These are phyloP conservation scores for Tetrao urogallus DNA, from an alignment of 2,113 vertebrate species.

Conservation along the genomic window DNA sequence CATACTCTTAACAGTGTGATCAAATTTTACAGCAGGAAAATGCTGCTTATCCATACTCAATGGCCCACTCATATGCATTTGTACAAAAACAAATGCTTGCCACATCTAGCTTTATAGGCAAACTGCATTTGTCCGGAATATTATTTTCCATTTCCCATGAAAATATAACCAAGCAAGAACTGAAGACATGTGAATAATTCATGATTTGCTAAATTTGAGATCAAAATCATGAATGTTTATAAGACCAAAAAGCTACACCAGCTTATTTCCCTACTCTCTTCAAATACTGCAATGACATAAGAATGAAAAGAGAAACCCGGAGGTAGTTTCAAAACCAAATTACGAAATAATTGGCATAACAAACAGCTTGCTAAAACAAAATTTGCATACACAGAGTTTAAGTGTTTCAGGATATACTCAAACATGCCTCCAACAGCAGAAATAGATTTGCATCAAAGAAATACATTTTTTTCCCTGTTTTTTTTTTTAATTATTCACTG, in stretches of 20 bases:
- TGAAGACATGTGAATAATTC: neutral
- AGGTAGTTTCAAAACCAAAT: neutral
- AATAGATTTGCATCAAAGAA: neutral
- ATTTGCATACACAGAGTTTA: neutral
- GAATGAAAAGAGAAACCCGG: neutral
- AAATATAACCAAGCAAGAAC: neutral
- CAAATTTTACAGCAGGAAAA: neutral
- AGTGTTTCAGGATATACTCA: neutral
- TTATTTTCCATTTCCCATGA: neutral
- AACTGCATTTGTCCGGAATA: neutral
- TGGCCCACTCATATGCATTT: neutral
- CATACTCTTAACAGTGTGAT: neutral
- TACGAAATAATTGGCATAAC: neutral
- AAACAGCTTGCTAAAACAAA: neutral
- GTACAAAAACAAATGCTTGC: neutral
- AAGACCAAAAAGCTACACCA: neutral
- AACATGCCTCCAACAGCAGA: neutral
- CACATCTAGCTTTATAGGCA: neutral
- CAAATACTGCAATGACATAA: neutral
- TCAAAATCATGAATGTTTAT: neutral
- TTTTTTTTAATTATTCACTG: neutral
- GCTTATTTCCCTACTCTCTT: neutral
- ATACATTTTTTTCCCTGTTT: neutral
- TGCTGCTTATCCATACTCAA: neutral
- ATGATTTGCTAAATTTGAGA: neutral